Percentiles rank a stretch among this genome's conserved stretches.
These are phyloP conservation scores for Benitochromis conjunctus DNA, from an alignment of 2,113 vertebrate species.

Conservation along the genomic window DNA sequence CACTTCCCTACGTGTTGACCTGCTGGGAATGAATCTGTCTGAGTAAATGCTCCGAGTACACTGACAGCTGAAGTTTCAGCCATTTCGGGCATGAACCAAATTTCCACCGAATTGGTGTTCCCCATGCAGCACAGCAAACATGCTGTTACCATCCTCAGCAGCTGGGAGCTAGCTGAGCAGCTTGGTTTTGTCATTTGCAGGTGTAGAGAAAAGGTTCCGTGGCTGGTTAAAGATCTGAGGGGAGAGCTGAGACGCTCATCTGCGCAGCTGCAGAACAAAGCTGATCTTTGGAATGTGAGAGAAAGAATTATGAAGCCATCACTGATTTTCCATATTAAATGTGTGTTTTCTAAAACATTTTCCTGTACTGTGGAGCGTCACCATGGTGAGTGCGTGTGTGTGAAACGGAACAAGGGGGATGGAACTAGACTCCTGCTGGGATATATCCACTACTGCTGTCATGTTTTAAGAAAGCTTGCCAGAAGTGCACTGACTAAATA, in stretches of 20 bases:
- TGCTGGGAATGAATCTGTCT: not conserved
- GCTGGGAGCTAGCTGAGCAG: not conserved
- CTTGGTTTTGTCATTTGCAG: slow-evolving; percentile 41
- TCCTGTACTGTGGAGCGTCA: slow-evolving; percentile 9
- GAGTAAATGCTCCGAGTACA: not conserved
- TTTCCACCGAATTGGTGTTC: not conserved
- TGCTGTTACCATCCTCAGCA: slow-evolving; percentile 20
- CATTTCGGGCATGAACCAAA: slow-evolving; percentile 1
- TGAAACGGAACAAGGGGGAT: slow-evolving; percentile 21
- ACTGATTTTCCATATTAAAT: slow-evolving; percentile 3
- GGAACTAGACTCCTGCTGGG: slow-evolving; percentile 7
- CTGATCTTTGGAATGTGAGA: not conserved
- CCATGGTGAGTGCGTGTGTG: slow-evolving; percentile 4
- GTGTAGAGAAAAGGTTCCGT: slow-evolving; percentile 5
- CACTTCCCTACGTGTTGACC: not conserved
- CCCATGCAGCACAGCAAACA: not conserved
- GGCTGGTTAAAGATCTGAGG: slow-evolving; percentile 6
- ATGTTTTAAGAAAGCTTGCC: slow-evolving; percentile 45
- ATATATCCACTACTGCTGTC: slow-evolving; percentile 32
- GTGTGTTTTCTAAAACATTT: slow-evolving; percentile 28
- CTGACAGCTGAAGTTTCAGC: slow-evolving; percentile 28
- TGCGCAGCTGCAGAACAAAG: slow-evolving; percentile 1
- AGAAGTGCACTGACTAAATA: slow-evolving; percentile 26
- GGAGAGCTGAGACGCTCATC: not conserved
- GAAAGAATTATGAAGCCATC: not conserved